Base-by-base conservation (phyloP, 2,797 vertebrate genomes). In the Podarcis lilfordi region DNA sequence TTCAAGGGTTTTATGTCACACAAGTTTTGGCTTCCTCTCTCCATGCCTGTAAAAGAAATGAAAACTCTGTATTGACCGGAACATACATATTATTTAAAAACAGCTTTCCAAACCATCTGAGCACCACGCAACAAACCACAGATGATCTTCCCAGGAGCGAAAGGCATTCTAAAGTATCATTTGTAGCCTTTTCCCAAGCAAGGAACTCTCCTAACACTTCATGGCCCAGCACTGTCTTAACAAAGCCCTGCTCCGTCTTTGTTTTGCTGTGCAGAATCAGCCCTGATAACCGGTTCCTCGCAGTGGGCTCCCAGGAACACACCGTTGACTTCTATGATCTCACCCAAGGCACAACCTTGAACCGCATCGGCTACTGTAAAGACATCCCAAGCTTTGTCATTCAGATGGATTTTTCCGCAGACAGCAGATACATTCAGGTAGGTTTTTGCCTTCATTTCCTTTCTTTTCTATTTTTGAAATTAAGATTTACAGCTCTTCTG, bases 281-380 rank as follows among this genome's bases (percentile, higher is more conserved):
- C 94, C 98, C 98, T 35, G 98, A 99, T 91, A 98, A 98, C 95
- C 97, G 96, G 25, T 98, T 98, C 95, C 89, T 99, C 95, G 99
- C 99, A 0, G 98, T 99, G 80, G 98, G 98, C 6, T 99, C 98
- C 0, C 95, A 98, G 8, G 98, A 99, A 83, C 97, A 98, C 23
- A 98, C 98, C 0, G 98, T 99, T 3, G 99, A 99, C 93, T 98
- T 99, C 94, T 99, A 99, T 61, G 98, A 99, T 93, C 98, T 99
- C 40, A 98, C 98, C 40, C 97, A 99, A 84, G 99, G 98, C 23
- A 97, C 98, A 0, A 97, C 98, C 15, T 97, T 99, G 40, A 99
- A 98, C 94, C 97, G 98, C 80, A 98, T 98, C 0, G 98, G 98
- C 40, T 99, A 98, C 96, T 99, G 98, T 94, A 99, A 98, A 94